phyloP scores from a whole-genome alignment of 2,113 vertebrate species.

The Nipponia nippon region DNA sequence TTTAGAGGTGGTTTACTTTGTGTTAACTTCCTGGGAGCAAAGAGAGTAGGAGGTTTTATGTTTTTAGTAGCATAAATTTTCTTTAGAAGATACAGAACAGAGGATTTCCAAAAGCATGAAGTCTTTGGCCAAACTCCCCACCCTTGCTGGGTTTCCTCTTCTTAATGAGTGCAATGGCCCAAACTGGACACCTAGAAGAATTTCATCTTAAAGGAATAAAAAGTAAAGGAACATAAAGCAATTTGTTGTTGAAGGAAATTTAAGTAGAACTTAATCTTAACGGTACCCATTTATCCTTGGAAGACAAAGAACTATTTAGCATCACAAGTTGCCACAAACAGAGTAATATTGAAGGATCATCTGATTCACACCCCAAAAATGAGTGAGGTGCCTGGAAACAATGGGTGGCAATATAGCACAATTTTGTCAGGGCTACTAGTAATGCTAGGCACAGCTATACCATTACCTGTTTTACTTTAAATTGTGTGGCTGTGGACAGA shows the following conservation, averaged over 20 bases:
- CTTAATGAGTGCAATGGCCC: background rate
- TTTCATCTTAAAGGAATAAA: background rate
- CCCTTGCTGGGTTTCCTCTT: background rate
- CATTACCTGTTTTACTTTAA: slow-evolving; percentile 38
- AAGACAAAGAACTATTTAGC: background rate
- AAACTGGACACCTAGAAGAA: background rate
- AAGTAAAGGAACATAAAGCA: background rate
- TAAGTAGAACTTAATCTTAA: background rate
- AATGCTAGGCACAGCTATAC: background rate
- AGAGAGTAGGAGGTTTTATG: background rate
- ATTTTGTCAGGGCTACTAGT: background rate
- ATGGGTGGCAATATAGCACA: background rate
- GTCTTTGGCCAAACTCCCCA: background rate
- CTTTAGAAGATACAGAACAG: background rate
- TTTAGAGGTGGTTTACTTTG: background rate
- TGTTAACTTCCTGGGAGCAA: background rate
- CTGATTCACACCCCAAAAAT: background rate
- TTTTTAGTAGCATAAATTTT: background rate
- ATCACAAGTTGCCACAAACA: background rate
- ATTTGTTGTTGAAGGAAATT: background rate
- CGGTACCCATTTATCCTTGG: background rate
- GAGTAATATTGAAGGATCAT: background rate
- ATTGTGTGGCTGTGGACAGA: slow-evolving; percentile 21
- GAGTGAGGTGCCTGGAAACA: background rate
- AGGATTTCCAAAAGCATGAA: background rate